A percentile compares a stretch with the other conserved stretches of the same genome.
These are phyloP conservation scores for Siphamia tubifer DNA, from an alignment of 2,113 vertebrate genomes.

Conservation along the genomic window DNA sequence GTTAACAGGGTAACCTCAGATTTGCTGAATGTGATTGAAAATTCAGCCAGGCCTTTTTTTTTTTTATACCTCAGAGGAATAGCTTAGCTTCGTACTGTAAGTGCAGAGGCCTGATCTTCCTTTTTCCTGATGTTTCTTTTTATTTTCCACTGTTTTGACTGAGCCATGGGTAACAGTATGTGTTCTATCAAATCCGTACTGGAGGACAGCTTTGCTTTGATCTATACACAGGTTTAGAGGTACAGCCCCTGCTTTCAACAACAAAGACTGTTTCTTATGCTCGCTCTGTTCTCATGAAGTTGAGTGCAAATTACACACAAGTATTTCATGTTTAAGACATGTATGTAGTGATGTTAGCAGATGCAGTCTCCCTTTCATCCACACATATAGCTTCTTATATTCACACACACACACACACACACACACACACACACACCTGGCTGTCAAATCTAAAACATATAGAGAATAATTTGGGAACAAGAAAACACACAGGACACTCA, in stretches of 20 bases:
- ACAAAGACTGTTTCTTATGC: constrained; percentile 24
- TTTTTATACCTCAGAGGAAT: constrained; percentile 17
- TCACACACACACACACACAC: background rate
- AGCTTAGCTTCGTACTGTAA: constrained; percentile 1
- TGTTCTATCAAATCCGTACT: constrained; percentile 26
- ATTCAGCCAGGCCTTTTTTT: background rate
- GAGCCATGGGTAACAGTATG: constrained; percentile 22
- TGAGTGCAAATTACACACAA: background rate
- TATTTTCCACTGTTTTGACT: constrained; percentile 26
- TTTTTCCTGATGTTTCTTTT: constrained; percentile 23
- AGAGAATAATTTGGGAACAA: constrained; percentile 12
- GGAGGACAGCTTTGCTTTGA: constrained; percentile 41
- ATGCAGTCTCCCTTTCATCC: background rate
- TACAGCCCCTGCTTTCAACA: constrained; percentile 45
- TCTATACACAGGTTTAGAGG: constrained; percentile 40
- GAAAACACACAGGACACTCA: constrained; percentile 21
- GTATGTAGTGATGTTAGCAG: background rate
- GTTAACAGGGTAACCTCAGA: constrained; percentile 1
- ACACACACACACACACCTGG: background rate
- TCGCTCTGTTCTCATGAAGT: constrained; percentile 5
- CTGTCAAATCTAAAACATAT: constrained; percentile 15
- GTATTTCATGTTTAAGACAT: background rate
- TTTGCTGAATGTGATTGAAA: constrained; percentile 14
- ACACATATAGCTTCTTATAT: background rate
- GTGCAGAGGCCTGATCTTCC: background rate